A percentile compares a stretch with the other conserved stretches of the same genome.
Conservation (phyloP, 1,140 invertebrate genomes). For the Anastrepha ludens region DNA sequence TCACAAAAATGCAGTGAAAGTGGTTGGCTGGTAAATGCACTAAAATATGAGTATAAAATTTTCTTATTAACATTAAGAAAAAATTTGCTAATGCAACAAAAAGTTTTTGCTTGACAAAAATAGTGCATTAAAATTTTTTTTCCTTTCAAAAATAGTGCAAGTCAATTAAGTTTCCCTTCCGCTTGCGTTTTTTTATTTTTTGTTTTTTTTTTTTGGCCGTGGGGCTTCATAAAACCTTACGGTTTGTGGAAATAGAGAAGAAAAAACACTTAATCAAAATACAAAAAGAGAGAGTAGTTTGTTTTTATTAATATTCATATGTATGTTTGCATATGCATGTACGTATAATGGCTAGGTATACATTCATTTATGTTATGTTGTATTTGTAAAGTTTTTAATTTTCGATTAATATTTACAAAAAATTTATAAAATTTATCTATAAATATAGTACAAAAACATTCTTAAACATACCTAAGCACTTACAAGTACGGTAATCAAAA, state of each 20-base stretch:
- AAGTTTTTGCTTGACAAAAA: conserved; percentile 3
- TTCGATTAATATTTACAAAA: conserved; percentile 31
- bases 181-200: conserved; percentile 12
- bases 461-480: conserved; percentile 44
- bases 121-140: neutral
- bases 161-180: neutral
- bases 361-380: neutral
- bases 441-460: conserved; percentile 28
- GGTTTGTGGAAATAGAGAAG: conserved; percentile 34
- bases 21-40: neutral
- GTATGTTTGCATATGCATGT: neutral
- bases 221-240: neutral
- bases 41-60: neutral
- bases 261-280: conserved; percentile 33
- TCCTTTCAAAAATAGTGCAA: conserved; percentile 16
- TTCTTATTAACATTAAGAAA: neutral
- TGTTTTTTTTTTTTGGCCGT: too few relatives aligned
- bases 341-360: too few relatives aligned
- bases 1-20: conserved; percentile 34
- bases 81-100: conserved; percentile 11
- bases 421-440: neutral
- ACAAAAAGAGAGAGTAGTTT: conserved; percentile 2
- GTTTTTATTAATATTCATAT: conserved; percentile 36
- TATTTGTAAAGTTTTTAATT: conserved; percentile 32
- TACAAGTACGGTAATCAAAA: conserved; percentile 21